A percentile compares a stretch with the other conserved stretches of the same genome.
phyloP scores from a whole-genome alignment of 2,888 invertebrate genomes.

The Diplazon laetatorius region DNA sequence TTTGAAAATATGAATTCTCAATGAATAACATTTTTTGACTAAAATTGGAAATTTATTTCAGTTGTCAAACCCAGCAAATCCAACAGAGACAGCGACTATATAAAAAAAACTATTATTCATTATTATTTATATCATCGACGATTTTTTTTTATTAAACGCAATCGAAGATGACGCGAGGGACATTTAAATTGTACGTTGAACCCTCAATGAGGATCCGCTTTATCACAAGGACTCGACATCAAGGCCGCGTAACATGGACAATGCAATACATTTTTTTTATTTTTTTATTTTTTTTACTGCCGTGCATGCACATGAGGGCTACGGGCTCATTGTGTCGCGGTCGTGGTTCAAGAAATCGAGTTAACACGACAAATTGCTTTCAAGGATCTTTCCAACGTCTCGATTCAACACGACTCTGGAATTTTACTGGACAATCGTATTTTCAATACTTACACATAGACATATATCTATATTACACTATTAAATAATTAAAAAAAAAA shows the following conservation, averaged over 20 bases:
- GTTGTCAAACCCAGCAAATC: no score
- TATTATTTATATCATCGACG: no score
- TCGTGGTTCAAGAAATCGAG: slow-evolving; percentile 70
- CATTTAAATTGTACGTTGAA: slow-evolving; percentile 22
- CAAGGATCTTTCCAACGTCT: slow-evolving; percentile 65
- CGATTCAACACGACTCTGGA: slow-evolving; percentile 13
- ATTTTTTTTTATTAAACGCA: neutral
- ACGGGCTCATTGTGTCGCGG: slow-evolving; percentile 67
- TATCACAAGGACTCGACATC: slow-evolving; percentile 28
- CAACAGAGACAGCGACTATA: no score
- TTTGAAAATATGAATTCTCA: no score
- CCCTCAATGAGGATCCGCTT: slow-evolving; percentile 34
- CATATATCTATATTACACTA: no score
- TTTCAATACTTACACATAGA: no score
- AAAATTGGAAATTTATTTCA: no score
- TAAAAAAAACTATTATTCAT: no score
- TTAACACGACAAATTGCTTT: slow-evolving; percentile 77
- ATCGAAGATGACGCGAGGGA: neutral
- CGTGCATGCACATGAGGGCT: slow-evolving; percentile 58
- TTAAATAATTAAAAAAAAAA: no score
- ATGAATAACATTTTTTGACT: no score
- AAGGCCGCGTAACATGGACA: neutral
- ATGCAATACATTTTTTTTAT: no score
- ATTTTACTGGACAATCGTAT: neutral
- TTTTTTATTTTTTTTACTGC: slow-evolving; percentile 9